A percentile compares a stretch with the other conserved stretches of the same genome.
phyloP scores from a whole-genome alignment of 2,888 invertebrate species.

The Diarsia brunnea region DNA sequence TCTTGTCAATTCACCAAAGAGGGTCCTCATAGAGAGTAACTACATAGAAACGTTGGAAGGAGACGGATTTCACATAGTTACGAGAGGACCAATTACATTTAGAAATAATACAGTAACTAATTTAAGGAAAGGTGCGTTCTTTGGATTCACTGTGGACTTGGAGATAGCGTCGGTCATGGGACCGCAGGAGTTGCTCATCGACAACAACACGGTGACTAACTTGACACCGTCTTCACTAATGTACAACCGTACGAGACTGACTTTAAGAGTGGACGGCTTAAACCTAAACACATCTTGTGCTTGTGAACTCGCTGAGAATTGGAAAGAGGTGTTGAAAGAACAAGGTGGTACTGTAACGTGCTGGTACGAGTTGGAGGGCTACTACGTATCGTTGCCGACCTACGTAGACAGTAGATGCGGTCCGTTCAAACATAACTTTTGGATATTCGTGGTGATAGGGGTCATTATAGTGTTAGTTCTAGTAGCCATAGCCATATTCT shows the following conservation, averaged over 20 bases:
- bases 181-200: conserved; percentile 90
- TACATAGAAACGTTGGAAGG: conserved; percentile 91
- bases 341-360: conserved; percentile 84
- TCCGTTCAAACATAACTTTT: conserved; percentile 85
- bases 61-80: conserved; percentile 92
- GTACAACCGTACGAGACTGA: conserved; percentile 90
- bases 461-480: conserved; percentile 85
- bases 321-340: conserved; percentile 79
- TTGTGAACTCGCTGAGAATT: conserved; percentile 87
- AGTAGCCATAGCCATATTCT: conserved; percentile 86
- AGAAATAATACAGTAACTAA: conserved; percentile 92
- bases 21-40: conserved; percentile 91
- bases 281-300: conserved; percentile 91
- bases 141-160: conserved; percentile 89
- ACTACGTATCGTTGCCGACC: conserved; percentile 83
- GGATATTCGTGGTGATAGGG: conserved; percentile 88
- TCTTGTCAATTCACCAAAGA: conserved; percentile 91
- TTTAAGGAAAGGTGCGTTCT: conserved; percentile 91
- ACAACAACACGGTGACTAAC: conserved; percentile 91
- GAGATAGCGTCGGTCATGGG: conserved; percentile 84
- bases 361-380: conserved; percentile 84
- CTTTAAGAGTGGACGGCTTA: conserved; percentile 90
- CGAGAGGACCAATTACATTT: conserved; percentile 92
- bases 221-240: conserved; percentile 91
- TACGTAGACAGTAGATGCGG: conserved; percentile 85